Evolutionary conservation across 2,797 vertebrate genomes (phyloP), one percentile per base, ranked within the genome.

Genomic region (Gouania willdenowi): DNA sequence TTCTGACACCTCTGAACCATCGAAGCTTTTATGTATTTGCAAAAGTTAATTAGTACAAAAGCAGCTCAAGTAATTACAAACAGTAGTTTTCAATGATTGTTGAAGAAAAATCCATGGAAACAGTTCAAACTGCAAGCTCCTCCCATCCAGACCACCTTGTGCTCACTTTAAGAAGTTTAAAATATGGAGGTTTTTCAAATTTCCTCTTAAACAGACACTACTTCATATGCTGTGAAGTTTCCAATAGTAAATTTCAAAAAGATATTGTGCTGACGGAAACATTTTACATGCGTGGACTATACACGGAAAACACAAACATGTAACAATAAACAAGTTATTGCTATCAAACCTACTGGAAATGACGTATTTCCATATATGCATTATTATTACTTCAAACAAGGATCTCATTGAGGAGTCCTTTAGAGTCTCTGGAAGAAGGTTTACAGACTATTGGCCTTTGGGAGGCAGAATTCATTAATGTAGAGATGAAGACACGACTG

Each of bases 251-350:
- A 24, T 14, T 49, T 62, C 44, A 21, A n/a, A 36, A 27, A 61
- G 18, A 58, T 37, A 37, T 32, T 35, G 16, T 54, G 40, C 39
- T 43, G 47, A 33, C 23, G 22, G 33, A 39, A 28, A 36, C 40
- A 29, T 20, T 65, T 28, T 22, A 54, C 15, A 11, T 71, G 48
- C 34, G 54, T 11, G 26, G 31, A 55, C 27, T 50, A 66, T 36
- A 64, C 34, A 60, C 24, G 52, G 49, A 59, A 71, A 34, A 53
- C 34, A 75, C 26, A n/a, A 56, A 52, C 59, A 65, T 70, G 31
- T 46, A n/a, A n/a, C n/a, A n/a, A n/a, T n/a, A 46, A 58, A 72
- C 30, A 66, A 43, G 32, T 79, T 89, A 88, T 88, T 89, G 88
- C 87, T 83, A 43, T 75, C 33, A 69, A 69, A 62, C 20, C 25